Evolutionary conservation across 2,797 vertebrate genomes (phyloP), one percentile per base, ranked within the genome.

Genomic region (Peromyscus attwateri): DNA sequence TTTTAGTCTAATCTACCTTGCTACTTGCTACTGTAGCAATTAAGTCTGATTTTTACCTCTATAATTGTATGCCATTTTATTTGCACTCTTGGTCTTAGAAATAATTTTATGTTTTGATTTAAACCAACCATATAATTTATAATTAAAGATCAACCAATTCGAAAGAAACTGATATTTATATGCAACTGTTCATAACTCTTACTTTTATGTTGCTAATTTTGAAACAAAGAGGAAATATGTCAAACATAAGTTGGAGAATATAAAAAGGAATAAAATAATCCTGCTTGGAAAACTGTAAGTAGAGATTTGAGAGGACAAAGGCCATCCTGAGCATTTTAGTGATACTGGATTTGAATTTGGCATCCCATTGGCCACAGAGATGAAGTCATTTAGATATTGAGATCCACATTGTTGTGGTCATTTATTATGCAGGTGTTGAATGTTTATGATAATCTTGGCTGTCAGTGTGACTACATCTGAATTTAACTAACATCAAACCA

Each of bases 81-180:
- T 95, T 92, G 37, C 4, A 88, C 29, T 64, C 91, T 13, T 55
- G 25, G 21, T 21, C 23, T 90, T 95, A 43, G 70, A 98, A 80
- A 92, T 94, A 93, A 85, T 80, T 89, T 91, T 94, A 82, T 81
- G 60, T 89, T 96, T 95, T 43, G 13, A 91, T 40, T 94, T 90
- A 34, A 96, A 37, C 40, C 37, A 77, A 85, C 3, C 81, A 43
- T 29, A 92, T 3, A 91, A 77, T 66, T 87, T 94, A 34, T 23
- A 66, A 40, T 27, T 90, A 73, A 87, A 95, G 93, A 79, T 73
- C 83, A 87, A 71, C 3, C 27, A 62, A 60, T 90, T 95, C 84
- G 71, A 92, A 97, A 94, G 21, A 93, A 84, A 89, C 14, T 85
- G 6, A 49, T 82, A 64, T 43, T 94, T 92, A 23, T 79, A 62